phyloP scores from a whole-genome alignment of 2,888 invertebrate species.

The Chirona hameri region DNA sequence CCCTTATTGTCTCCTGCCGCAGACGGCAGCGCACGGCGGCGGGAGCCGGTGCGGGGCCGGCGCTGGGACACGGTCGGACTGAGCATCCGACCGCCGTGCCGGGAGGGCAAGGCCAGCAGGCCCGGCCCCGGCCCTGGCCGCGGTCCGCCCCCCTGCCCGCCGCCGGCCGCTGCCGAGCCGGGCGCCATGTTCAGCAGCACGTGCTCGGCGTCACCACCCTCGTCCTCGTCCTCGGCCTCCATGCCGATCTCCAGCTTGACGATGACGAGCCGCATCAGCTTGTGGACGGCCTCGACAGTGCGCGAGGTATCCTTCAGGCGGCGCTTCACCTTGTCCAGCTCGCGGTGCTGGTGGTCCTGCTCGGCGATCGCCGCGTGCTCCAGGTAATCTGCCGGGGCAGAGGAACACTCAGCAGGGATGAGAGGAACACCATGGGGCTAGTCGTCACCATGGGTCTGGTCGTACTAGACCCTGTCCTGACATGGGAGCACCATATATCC shows the following conservation, averaged over 20 bases:
- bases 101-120: neutral
- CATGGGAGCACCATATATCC: too few relatives aligned
- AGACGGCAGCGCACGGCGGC: neutral
- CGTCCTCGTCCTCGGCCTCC: constrained; percentile 35
- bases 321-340: constrained; percentile 69
- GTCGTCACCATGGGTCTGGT: too few relatives aligned
- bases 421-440: too few relatives aligned
- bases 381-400: constrained; percentile 4
- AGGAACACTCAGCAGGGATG: neutral
- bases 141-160: neutral
- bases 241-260: constrained; percentile 4
- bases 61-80: neutral
- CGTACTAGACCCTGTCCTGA: too few relatives aligned
- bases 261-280: constrained; percentile 60
- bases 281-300: constrained; percentile 67
- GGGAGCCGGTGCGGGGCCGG: neutral
- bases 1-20: neutral
- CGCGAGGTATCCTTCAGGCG: constrained; percentile 65
- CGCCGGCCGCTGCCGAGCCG: neutral
- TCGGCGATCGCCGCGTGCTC: constrained; percentile 9
- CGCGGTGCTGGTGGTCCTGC: constrained; percentile 46
- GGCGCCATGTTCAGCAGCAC: neutral
- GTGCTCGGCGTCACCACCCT: constrained; percentile 37
- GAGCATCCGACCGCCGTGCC: neutral
- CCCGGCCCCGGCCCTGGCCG: neutral